A percentile compares a stretch with the other conserved stretches of the same genome.
Evolutionary conservation across 2,888 invertebrate genomes (phyloP).

Genomic region (Ischnus inquisitorius): DNA sequence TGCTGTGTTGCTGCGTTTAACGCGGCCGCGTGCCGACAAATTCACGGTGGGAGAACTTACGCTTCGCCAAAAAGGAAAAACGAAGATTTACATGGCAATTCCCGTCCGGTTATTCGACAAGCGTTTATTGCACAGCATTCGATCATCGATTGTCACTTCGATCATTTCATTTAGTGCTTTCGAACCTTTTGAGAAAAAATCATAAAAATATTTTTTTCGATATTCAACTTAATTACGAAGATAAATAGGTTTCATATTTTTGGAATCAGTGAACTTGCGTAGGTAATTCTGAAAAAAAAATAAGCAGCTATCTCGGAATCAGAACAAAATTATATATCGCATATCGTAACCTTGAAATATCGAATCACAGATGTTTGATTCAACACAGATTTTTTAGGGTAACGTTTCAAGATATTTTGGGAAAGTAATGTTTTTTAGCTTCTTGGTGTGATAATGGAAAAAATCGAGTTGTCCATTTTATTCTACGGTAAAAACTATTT

Average conservation of each 20-base stretch:
- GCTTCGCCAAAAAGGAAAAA: slow-evolving; percentile 15
- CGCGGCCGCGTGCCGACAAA: slow-evolving; percentile 70
- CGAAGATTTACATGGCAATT: slow-evolving; percentile 19
- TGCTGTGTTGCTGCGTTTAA: slow-evolving; percentile 41
- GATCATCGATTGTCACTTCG: neutral
- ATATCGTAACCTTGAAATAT: neutral
- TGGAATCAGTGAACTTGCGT: neutral
- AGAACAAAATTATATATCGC: no score
- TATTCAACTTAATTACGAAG: neutral
- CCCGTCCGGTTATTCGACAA: slow-evolving; percentile 67
- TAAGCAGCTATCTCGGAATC: no score
- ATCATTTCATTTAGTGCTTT: neutral
- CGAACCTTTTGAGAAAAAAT: no score
- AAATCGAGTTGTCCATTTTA: neutral
- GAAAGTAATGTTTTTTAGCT: neutral
- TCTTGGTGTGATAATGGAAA: neutral
- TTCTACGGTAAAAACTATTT: neutral
- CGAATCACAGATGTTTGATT: neutral
- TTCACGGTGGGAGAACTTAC: slow-evolving; percentile 65
- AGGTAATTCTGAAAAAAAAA: neutral
- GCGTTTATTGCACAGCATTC: neutral
- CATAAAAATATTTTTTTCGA: neutral
- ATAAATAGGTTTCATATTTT: neutral
- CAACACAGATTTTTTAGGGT: neutral
- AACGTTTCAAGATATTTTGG: neutral